Evolutionary conservation across 1,140 invertebrate species (phyloP).

Genomic region (Pseudomyrmex gracilis): DNA sequence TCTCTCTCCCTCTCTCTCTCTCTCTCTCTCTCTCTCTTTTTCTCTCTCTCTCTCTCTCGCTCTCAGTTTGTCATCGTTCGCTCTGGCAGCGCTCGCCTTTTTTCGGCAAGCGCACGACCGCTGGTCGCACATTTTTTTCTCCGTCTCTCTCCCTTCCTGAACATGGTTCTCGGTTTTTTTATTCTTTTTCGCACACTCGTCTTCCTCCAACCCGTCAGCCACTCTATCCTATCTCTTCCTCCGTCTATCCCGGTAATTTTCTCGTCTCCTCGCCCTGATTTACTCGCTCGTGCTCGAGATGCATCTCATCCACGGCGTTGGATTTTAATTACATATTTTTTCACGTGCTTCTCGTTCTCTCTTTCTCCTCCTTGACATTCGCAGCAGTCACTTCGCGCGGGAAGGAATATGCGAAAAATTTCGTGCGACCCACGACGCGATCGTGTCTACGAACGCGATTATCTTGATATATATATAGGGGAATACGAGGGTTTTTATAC

Average conservation of each 20-base stretch:
- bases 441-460: neutral
- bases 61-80: constrained; percentile 45
- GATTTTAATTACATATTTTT: constrained; percentile 73
- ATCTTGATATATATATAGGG: too few relatives aligned
- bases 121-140: constrained; percentile 73
- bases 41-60: neutral
- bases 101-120: constrained; percentile 74
- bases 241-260: constrained; percentile 47
- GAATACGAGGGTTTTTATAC: too few relatives aligned
- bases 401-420: constrained; percentile 45
- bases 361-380: neutral
- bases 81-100: constrained; percentile 32
- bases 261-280: constrained; percentile 36
- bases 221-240: constrained; percentile 26
- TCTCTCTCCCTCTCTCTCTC: neutral
- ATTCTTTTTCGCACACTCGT: neutral
- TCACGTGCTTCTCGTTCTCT: constrained; percentile 3
- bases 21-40: constrained; percentile 25
- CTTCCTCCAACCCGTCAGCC: constrained; percentile 20
- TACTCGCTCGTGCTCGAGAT: constrained; percentile 28
- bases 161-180: constrained; percentile 6
- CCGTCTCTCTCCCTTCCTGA: constrained; percentile 13
- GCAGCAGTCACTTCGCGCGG: neutral
- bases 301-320: constrained; percentile 56
- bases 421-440: neutral